Evolutionary conservation across 2,888 invertebrate genomes (phyloP).

Genomic region (Dryomyza anilis): DNA sequence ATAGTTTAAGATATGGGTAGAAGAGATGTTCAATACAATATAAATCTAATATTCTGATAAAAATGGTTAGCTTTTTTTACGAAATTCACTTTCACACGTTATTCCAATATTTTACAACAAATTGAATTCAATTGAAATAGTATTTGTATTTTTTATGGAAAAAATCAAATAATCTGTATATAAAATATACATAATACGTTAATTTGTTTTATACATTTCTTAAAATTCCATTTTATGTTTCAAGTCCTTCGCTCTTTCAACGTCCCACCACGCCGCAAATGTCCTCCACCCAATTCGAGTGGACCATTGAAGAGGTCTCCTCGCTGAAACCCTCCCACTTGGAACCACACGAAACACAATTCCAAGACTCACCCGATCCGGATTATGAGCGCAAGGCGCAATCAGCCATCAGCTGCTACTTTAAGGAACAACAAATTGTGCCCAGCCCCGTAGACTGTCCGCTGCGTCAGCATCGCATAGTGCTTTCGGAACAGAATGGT

Average conservation of each 20-base stretch:
- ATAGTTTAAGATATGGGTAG: too few relatives aligned
- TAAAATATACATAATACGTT: background rate
- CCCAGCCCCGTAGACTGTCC: slow-evolving; percentile 60
- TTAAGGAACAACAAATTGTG: slow-evolving; percentile 58
- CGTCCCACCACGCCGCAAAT: slow-evolving; percentile 54
- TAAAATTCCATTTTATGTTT: background rate
- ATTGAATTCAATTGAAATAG: background rate
- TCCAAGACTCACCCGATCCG: slow-evolving; percentile 64
- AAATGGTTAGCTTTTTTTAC: too few relatives aligned
- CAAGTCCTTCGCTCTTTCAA: slow-evolving; percentile 59
- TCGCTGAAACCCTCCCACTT: slow-evolving; percentile 68
- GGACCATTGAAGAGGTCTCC: slow-evolving; percentile 75
- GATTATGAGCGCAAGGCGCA: slow-evolving; percentile 68
- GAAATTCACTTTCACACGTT: too few relatives aligned
- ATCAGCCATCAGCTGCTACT: slow-evolving; percentile 65
- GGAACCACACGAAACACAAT: slow-evolving; percentile 65
- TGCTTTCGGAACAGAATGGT: slow-evolving; percentile 45
- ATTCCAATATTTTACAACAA: too few relatives aligned
- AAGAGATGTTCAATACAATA: too few relatives aligned
- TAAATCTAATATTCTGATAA: too few relatives aligned
- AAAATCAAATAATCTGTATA: too few relatives aligned
- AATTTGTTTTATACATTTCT: background rate
- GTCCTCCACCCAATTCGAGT: slow-evolving; percentile 65
- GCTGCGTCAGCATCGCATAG: slow-evolving; percentile 54
- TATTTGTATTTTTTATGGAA: too few relatives aligned